phyloP scores from a whole-genome alignment of 2,888 invertebrate genomes.

The Luffia ferchaultella region DNA sequence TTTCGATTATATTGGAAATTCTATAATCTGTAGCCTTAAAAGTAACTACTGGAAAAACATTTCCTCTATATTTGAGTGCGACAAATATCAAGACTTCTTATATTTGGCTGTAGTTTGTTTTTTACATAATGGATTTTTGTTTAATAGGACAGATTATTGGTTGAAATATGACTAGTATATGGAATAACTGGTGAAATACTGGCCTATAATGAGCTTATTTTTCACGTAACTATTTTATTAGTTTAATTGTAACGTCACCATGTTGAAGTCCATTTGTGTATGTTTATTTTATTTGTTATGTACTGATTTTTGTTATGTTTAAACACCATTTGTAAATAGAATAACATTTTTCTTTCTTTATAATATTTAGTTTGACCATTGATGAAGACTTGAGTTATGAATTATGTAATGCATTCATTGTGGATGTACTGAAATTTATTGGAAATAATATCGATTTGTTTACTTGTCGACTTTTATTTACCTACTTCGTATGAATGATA shows the following conservation, averaged over 20 bases:
- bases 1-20: conserved; percentile 41
- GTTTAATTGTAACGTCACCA: conserved; percentile 55
- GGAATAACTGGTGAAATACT: no score
- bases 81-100: no score
- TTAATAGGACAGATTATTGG: no score
- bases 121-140: no score
- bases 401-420: conserved; percentile 53
- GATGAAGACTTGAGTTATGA: conserved; percentile 52
- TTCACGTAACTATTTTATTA: no score
- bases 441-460: conserved; percentile 67
- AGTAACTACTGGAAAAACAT: no score
- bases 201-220: no score
- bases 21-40: no score
- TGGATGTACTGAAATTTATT: conserved; percentile 65
- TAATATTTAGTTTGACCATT: conserved; percentile 43
- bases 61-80: no score
- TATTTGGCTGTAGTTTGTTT: no score
- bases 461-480: conserved; percentile 29
- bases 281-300: conserved; percentile 64
- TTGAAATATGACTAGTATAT: no score
- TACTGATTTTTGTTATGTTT: conserved; percentile 62
- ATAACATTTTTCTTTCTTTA: conserved; percentile 42
- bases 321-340: conserved; percentile 58
- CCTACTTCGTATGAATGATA: background rate
- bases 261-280: conserved; percentile 57